Evolutionary conservation across 2,888 invertebrate genomes (phyloP), one percentile per base, ranked within the genome.

Genomic region (Perizoma affinitatum): DNA sequence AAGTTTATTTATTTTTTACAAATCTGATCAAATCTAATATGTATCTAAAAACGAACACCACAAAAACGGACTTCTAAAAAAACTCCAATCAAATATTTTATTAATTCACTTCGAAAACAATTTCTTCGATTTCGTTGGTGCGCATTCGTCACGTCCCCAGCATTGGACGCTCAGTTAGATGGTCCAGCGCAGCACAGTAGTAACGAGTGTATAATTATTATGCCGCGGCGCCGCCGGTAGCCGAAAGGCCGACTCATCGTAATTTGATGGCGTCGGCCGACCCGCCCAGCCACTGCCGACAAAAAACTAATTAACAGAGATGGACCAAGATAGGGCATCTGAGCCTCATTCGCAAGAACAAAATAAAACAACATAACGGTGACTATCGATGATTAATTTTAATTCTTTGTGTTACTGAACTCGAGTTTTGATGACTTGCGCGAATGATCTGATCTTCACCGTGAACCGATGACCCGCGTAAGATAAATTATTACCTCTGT

Each of bases 161-260:
- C 52, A 62, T 63, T 63, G 64, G 58, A 53, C 52, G 64, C 63
- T 63, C 53, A 59, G 68, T 63, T 55, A 59, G 68, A 60, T 59
- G 65, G 61, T 62, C 67, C 62, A 76, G 82, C 83, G 86, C 86
- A 85, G 87, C 87, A 88, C 91, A 84, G 91, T 91, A 91, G 91
- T 92, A 92, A 91, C 91, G 89, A 91, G 90, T 91, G 90, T 90
- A 86, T 91, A 92, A 92, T 92, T 92, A 92, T 87, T 84, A 81
- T 80, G 80, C 78, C 76, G 76, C 81, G 80, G 84, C 85, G 83
- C 82, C 85, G 83, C 82, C 89, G 88, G 90, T 88, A 89, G 90
- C 90, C 86, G 86, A 90, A 90, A 87, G 86, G 86, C 89, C 90
- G 87, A 92, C 91, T 92, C 91, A 90, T 91, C 90, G 91, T 92